These are phyloP conservation scores for Caenorhabditis latens DNA, from an alignment of 1,140 invertebrate species.

Conservation along the genomic window DNA sequence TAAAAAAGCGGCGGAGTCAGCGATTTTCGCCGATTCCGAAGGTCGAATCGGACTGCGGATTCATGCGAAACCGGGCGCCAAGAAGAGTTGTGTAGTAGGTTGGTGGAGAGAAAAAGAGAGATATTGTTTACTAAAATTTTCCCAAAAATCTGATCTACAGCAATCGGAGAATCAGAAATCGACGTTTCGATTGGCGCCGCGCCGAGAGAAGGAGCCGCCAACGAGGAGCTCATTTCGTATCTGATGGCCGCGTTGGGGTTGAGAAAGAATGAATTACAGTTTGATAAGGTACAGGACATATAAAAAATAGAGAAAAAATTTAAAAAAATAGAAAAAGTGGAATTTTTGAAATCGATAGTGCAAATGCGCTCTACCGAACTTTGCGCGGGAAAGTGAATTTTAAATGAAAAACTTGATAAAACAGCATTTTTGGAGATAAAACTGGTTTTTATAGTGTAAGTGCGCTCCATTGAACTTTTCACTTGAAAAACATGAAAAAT, in stretches of 20 bases:
- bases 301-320: too few relatives aligned
- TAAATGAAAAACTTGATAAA: too few relatives aligned
- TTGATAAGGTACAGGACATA: conserved; percentile 64
- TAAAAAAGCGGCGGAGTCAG: conserved; percentile 17
- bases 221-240: conserved; percentile 64
- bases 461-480: too few relatives aligned
- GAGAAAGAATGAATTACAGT: conserved; percentile 65
- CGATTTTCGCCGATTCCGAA: conserved; percentile 44
- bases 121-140: conserved; percentile 21
- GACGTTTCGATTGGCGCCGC: conserved; percentile 67
- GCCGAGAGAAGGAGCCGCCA: conserved; percentile 65
- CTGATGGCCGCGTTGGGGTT: conserved; percentile 61
- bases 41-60: conserved; percentile 65
- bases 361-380: too few relatives aligned
- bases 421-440: too few relatives aligned
- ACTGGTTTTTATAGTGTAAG: too few relatives aligned
- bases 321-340: not conserved
- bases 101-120: not conserved
- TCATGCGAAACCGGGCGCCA: conserved; percentile 68
- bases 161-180: conserved; percentile 64
- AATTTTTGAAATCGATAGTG: not conserved
- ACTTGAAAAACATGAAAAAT: too few relatives aligned
- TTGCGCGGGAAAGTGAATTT: too few relatives aligned
- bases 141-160: conserved; percentile 34
- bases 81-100: conserved; percentile 67